Conservation (phyloP, 2,113 vertebrate genomes). For the Bos indicus region DNA sequence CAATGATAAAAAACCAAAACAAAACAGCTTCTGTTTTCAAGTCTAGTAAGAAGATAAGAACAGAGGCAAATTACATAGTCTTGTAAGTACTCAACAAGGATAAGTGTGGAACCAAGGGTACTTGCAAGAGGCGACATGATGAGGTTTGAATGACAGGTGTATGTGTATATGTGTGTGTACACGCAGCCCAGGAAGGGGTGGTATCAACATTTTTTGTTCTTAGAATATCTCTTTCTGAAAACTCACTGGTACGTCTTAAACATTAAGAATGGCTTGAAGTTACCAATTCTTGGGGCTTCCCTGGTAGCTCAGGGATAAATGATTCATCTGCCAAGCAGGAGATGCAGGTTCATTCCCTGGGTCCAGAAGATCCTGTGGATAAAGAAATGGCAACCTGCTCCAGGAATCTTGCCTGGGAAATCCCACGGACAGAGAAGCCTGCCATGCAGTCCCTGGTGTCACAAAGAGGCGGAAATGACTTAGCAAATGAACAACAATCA, state of each 20-base stretch:
- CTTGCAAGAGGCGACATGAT: fast-evolving
- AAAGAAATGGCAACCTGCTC: background rate
- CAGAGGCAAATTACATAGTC: background rate
- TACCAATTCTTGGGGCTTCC: background rate
- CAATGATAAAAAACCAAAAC: background rate
- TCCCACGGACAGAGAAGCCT: background rate
- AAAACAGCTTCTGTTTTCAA: background rate
- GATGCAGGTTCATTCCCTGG: background rate
- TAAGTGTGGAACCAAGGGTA: fast-evolving
- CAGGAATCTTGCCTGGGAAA: background rate
- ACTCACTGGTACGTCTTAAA: background rate
- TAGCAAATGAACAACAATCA: background rate
- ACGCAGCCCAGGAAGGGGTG: background rate
- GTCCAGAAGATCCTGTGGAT: background rate
- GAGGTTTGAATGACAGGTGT: background rate
- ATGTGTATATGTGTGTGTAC: background rate
- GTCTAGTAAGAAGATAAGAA: background rate
- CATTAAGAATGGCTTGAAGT: background rate
- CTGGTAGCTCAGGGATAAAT: background rate
- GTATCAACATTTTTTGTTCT: background rate
- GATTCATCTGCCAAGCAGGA: background rate
- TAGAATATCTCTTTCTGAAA: background rate
- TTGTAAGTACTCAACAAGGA: background rate
- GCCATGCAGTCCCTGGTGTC: background rate
- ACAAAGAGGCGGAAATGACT: background rate